Conservation (phyloP, 1,140 invertebrate genomes). For the Musca domestica region DNA sequence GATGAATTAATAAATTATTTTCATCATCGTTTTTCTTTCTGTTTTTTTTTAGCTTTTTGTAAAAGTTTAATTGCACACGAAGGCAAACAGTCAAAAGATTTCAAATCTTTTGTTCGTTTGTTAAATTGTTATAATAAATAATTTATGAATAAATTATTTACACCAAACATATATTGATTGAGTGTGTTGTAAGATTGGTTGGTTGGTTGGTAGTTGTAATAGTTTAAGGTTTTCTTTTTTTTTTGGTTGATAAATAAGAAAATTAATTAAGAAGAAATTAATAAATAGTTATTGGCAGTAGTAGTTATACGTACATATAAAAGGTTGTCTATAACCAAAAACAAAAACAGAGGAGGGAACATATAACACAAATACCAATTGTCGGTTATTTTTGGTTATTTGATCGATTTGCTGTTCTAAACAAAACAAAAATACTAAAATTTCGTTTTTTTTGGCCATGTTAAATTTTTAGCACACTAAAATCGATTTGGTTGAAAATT, state of each 20-base stretch:
- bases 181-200: conserved; percentile 18
- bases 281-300: not conserved
- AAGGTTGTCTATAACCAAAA: not conserved
- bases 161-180: not conserved
- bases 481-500: no score
- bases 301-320: no score
- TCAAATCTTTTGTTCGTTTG: conserved; percentile 11
- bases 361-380: not conserved
- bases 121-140: not conserved
- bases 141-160: conserved; percentile 24
- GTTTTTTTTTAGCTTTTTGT: not conserved
- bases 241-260: conserved; percentile 10
- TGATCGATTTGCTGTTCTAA: not conserved
- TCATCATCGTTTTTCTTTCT: no score
- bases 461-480: no score
- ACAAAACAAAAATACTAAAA: not conserved
- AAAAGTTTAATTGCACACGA: conserved; percentile 44
- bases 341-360: not conserved
- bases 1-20: not conserved
- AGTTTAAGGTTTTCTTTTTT: no score
- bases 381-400: not conserved
- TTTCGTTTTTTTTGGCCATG: no score
- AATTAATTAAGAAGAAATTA: conserved; percentile 1
- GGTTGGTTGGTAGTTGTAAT: not conserved
- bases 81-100: conserved; percentile 44